These are phyloP conservation scores for Lepilemur ruficaudatus DNA, from an alignment of 2,797 vertebrate species.

Conservation along the genomic window DNA sequence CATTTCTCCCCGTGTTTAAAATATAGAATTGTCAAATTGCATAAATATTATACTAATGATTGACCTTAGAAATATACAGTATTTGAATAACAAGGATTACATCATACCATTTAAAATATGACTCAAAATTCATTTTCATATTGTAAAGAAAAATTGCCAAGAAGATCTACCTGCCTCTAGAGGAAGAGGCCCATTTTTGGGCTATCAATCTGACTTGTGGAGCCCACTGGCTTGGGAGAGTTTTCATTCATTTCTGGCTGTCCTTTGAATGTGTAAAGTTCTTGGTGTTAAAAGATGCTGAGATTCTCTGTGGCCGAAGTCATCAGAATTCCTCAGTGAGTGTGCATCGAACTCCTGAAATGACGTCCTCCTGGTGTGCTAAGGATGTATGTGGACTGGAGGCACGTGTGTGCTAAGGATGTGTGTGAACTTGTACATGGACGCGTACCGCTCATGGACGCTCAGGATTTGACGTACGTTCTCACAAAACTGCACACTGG, in stretches of 20 bases:
- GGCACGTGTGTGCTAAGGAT: neutral
- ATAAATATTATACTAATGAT: neutral
- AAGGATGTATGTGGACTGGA: no score
- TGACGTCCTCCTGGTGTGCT: neutral
- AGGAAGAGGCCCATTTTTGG: neutral
- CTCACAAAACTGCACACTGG: neutral
- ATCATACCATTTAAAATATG: neutral
- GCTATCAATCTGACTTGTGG: neutral
- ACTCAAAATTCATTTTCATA: neutral
- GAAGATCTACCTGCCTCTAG: neutral
- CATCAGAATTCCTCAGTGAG: neutral
- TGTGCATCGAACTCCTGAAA: neutral
- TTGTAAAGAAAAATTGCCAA: neutral
- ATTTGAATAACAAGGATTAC: neutral
- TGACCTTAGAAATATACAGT: neutral
- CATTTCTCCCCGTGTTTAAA: neutral
- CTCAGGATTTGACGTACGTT: neutral
- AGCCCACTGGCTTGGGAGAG: neutral
- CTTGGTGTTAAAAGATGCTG: neutral
- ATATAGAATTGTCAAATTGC: neutral
- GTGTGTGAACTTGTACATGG: no score
- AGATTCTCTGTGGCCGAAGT: neutral
- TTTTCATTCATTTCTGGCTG: neutral
- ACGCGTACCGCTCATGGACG: rapidly evolving
- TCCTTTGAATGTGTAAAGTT: neutral